These are phyloP conservation scores for Salvator merianae DNA, from an alignment of 2,113 vertebrate genomes.

Conservation along the genomic window DNA sequence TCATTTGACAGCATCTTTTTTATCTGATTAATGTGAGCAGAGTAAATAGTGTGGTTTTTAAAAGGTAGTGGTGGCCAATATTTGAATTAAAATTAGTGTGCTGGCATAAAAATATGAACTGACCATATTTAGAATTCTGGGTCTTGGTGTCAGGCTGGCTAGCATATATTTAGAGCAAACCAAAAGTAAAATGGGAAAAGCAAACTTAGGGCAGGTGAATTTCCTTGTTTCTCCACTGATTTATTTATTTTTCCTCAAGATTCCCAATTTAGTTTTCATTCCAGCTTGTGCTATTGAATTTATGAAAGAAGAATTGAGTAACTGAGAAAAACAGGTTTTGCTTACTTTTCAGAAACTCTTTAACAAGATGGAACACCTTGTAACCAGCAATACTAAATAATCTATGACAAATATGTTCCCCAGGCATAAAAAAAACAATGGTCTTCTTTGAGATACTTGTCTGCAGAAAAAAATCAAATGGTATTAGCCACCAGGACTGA, in stretches of 20 bases:
- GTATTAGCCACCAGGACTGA: too few relatives aligned
- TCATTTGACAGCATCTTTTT: too few relatives aligned
- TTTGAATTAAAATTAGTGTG: background rate
- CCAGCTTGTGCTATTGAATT: background rate
- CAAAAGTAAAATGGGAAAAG: background rate
- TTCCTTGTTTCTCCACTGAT: background rate
- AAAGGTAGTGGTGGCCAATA: background rate
- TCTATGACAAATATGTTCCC: background rate
- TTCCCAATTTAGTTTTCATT: background rate
- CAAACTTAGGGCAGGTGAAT: background rate
- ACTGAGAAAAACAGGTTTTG: background rate
- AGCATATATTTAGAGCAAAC: background rate
- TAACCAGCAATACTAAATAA: background rate
- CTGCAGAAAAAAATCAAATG: background rate
- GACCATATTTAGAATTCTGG: background rate
- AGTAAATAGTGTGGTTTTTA: background rate
- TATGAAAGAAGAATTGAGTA: background rate
- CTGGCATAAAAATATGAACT: background rate
- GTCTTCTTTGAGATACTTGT: background rate
- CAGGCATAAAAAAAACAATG: background rate
- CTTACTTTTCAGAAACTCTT: background rate
- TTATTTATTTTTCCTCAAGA: background rate
- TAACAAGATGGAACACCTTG: background rate
- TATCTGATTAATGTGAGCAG: background rate
- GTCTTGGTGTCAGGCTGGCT: background rate